Base-by-base conservation (phyloP, 1,140 invertebrate genomes). In the Procambarus clarkii region DNA sequence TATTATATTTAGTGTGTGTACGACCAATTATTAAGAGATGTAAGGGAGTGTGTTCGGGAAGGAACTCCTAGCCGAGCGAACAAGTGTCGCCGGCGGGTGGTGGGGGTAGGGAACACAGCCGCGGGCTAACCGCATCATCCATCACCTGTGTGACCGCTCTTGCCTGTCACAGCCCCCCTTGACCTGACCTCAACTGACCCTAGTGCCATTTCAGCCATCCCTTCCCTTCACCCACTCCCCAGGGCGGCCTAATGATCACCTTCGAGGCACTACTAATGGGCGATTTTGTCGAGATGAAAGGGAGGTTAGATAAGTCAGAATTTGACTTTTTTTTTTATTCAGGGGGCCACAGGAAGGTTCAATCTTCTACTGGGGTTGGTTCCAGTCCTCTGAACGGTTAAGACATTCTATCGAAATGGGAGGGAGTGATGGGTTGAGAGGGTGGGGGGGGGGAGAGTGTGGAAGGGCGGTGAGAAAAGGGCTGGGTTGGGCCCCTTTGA, bases 131-230 rank as follows among this genome's bases (percentile, higher is more conserved):
- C 85, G 74, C 85, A 46, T 45, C 74, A 77, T 86, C 48, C 76
- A 86, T 86, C 85, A 78, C 85, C 54, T 76, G 46, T 54, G 34
- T 76, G 84, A 54, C 85, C 85, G 48, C 85, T 5, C n/a, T 60
- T 50, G n/a, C 21, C 85, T 74, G n/a, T 21, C 85, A 86, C 48
- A 24, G 2, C 85, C 13, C 85, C 48, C 74, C 48, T 9, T 2
- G 15, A 24, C 74, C 74, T 86, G 48, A 78, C 74, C 74, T 44
- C 9, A 18, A 9, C 71, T 86, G 69, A 54, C 84, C 71, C 84
- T 50, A 86, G 74, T 74, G 85, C 82, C 64, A 78, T n/a, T n/a
- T n/a, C n/a, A n/a, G n/a, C n/a, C n/a, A n/a, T n/a, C n/a, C n/a
- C n/a, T n/a, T n/a, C n/a, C n/a, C n/a, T n/a, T n/a, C n/a, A n/a